Conservation (phyloP, 2,888 invertebrate genomes). For the Catocala fraxini region DNA sequence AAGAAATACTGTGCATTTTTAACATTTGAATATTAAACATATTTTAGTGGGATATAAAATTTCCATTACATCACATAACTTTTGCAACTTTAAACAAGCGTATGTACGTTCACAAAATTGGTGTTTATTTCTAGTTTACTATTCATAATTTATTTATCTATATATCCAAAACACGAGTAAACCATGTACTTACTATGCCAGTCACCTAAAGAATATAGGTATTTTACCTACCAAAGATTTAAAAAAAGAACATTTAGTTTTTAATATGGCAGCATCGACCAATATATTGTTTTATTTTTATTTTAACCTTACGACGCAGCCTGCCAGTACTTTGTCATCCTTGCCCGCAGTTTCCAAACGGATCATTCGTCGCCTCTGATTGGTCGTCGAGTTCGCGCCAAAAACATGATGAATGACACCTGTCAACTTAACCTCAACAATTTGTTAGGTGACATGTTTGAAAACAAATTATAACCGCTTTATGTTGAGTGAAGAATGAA, state of each 20-base stretch:
- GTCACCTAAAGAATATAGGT: too few relatives aligned
- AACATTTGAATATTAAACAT: too few relatives aligned
- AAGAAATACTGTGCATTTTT: too few relatives aligned
- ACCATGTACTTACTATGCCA: too few relatives aligned
- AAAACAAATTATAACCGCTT: slow-evolving; percentile 59
- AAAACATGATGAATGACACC: slow-evolving; percentile 74
- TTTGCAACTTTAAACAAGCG: neutral
- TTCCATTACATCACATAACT: neutral
- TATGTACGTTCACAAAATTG: neutral
- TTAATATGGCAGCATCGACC: too few relatives aligned
- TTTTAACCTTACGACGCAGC: slow-evolving; percentile 13
- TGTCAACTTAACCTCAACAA: slow-evolving; percentile 72
- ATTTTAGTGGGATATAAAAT: neutral
- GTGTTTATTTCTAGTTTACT: neutral
- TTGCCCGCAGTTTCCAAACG: slow-evolving; percentile 47
- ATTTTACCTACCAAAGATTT: too few relatives aligned
- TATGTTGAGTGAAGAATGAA: slow-evolving; percentile 25
- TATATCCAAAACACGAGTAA: too few relatives aligned
- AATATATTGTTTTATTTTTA: neutral
- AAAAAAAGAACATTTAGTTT: neutral
- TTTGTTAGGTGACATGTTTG: slow-evolving; percentile 74
- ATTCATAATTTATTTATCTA: neutral
- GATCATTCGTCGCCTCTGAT: slow-evolving; percentile 78
- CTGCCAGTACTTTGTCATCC: slow-evolving; percentile 33
- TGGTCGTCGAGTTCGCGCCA: slow-evolving; percentile 73